Evolutionary conservation across 1,140 invertebrate species (phyloP).

Genomic region (Panagrolaimus sp.): DNA sequence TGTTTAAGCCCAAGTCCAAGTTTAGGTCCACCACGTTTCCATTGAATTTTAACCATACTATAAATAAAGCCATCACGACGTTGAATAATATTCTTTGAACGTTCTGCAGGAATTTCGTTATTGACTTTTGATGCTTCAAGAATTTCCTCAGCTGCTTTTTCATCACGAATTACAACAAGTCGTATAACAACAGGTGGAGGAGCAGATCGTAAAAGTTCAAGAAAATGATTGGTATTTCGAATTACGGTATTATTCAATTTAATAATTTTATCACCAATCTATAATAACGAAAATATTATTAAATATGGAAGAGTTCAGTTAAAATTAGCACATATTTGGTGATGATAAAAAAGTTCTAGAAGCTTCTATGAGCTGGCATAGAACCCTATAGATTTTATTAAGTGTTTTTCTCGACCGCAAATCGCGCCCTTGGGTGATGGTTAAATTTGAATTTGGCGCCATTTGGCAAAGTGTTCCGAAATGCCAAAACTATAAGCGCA

Average conservation of each 20-base stretch:
- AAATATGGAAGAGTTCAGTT: too few relatives aligned
- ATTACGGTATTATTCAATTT: conserved; percentile 35
- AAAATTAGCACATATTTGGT: too few relatives aligned
- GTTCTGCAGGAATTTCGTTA: conserved; percentile 49
- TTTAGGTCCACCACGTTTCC: conserved; percentile 40
- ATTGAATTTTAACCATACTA: conserved; percentile 44
- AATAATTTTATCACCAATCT: conserved; percentile 49
- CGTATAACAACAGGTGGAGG: conserved; percentile 28
- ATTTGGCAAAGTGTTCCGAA: too few relatives aligned
- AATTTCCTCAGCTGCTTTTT: conserved; percentile 35
- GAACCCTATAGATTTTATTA: too few relatives aligned
- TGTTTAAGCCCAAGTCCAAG: conserved; percentile 49
- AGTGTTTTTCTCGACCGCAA: too few relatives aligned
- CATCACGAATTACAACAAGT: conserved; percentile 29
- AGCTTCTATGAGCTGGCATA: too few relatives aligned
- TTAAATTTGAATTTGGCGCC: too few relatives aligned
- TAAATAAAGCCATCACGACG: conserved; percentile 46
- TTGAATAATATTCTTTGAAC: conserved; percentile 45
- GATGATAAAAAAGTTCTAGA: too few relatives aligned
- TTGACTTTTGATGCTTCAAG: conserved; percentile 35
- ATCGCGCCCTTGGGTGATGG: too few relatives aligned
- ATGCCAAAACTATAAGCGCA: too few relatives aligned
- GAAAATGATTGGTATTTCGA: conserved; percentile 47
- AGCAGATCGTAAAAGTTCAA: conserved; percentile 42
- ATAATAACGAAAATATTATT: conserved; percentile 9